These are phyloP conservation scores for Halichoerus grypus DNA, from an alignment of 2,113 vertebrate species.

Conservation along the genomic window DNA sequence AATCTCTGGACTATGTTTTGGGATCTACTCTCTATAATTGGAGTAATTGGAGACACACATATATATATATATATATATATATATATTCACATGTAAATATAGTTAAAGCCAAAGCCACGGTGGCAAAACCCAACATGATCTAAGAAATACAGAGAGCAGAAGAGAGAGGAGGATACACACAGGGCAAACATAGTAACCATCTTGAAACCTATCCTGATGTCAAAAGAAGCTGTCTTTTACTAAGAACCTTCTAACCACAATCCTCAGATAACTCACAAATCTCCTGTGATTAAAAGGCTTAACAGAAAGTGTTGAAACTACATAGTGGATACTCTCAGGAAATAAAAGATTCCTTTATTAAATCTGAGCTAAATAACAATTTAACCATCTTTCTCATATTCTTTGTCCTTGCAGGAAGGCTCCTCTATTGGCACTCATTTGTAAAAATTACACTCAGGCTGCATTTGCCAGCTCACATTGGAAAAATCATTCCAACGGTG, in stretches of 20 bases:
- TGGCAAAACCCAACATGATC: neutral
- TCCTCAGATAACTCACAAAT: neutral
- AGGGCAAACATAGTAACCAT: neutral
- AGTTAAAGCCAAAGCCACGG: neutral
- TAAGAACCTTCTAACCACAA: neutral
- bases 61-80: neutral
- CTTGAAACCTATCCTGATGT: neutral
- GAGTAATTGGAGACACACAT: neutral
- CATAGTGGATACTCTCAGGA: neutral
- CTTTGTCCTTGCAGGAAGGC: neutral
- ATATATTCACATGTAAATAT: neutral
- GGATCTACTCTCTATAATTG: neutral
- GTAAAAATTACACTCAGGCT: neutral
- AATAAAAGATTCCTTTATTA: neutral
- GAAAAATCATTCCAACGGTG: neutral
- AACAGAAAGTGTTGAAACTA: neutral
- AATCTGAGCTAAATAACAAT: neutral
- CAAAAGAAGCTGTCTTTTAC: neutral
- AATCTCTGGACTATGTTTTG: neutral
- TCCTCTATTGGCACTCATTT: neutral
- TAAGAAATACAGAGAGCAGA: neutral
- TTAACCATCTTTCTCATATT: neutral
- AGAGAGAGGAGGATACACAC: neutral
- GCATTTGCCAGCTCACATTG: neutral
- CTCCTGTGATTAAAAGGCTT: neutral